Conservation (phyloP, 2,797 vertebrate species). For the Gymnodraco acuticeps region DNA sequence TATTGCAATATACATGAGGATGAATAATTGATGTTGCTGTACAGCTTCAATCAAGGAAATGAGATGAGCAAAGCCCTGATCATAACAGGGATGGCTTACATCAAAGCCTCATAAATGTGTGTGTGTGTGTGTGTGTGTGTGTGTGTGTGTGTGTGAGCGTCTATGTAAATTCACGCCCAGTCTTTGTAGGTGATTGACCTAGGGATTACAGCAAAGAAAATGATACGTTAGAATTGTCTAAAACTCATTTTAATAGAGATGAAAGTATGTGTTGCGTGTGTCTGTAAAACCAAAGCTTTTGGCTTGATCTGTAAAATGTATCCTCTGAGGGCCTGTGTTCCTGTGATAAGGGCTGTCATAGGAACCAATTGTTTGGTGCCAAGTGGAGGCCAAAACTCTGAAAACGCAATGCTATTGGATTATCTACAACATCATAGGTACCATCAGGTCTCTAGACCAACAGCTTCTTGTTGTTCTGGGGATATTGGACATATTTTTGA, state of each 20-base stretch:
- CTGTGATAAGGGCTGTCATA: not conserved
- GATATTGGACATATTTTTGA: too few relatives aligned
- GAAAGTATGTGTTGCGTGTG: conserved; percentile 30
- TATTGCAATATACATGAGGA: conserved; percentile 90
- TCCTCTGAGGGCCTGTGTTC: not conserved
- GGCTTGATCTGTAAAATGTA: conserved; percentile 27
- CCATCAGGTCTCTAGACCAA: too few relatives aligned
- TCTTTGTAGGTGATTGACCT: conserved; percentile 65
- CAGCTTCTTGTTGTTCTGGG: too few relatives aligned
- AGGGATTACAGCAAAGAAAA: conserved; percentile 64
- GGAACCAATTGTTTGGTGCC: too few relatives aligned
- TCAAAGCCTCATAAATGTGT: conserved; percentile 85
- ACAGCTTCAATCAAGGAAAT: conserved; percentile 92
- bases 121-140: conserved; percentile 60
- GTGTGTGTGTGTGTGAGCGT: not conserved
- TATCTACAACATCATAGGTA: too few relatives aligned
- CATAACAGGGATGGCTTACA: conserved; percentile 84
- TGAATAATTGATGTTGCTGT: conserved; percentile 91
- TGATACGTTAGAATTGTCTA: conserved; percentile 44
- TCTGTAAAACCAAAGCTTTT: conserved; percentile 33
- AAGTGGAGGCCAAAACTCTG: too few relatives aligned
- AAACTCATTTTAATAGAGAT: conserved; percentile 55
- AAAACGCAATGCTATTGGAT: too few relatives aligned
- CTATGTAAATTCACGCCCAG: conserved; percentile 51
- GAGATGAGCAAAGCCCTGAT: conserved; percentile 86